phyloP scores from a whole-genome alignment of 1,140 invertebrate species.

The Drosophila cardini region DNA sequence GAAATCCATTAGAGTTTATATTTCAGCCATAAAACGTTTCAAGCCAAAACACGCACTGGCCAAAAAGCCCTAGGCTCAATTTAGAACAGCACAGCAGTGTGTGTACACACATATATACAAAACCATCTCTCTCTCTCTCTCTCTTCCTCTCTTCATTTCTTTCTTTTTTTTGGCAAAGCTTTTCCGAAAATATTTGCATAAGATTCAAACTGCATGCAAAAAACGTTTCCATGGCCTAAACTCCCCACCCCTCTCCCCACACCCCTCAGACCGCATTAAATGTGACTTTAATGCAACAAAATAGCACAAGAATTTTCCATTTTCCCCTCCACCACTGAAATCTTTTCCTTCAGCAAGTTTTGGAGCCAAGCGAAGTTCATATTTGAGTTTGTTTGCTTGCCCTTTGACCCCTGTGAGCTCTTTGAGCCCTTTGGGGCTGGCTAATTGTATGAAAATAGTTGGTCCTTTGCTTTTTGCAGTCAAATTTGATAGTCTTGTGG shows the following conservation, averaged over 20 bases:
- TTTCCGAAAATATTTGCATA: conserved; percentile 81
- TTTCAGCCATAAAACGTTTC: conserved; percentile 71
- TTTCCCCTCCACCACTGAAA: neutral
- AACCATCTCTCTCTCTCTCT: conserved; percentile 15
- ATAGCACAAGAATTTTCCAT: conserved; percentile 62
- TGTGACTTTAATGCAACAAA: conserved; percentile 70
- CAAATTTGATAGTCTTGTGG: conserved; percentile 47
- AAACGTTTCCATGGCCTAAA: conserved; percentile 47
- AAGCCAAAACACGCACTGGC: conserved; percentile 31
- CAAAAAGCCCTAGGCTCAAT: conserved; percentile 64
- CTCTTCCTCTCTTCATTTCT: conserved; percentile 1
- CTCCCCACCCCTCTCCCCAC: neutral
- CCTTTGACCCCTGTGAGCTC: conserved; percentile 3
- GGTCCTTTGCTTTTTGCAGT: conserved; percentile 36
- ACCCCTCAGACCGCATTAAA: neutral
- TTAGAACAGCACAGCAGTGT: conserved; percentile 42
- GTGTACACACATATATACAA: conserved; percentile 5
- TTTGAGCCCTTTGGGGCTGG: conserved; percentile 29
- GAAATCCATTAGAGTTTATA: conserved; percentile 81
- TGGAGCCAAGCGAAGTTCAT: conserved; percentile 44
- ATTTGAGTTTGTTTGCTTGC: conserved; percentile 36
- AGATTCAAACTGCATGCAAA: conserved; percentile 78
- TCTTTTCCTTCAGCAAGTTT: conserved; percentile 25
- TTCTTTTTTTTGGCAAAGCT: conserved; percentile 47
- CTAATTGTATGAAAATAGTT: conserved; percentile 82